These are phyloP conservation scores for Spea multiplicata DNA, from an alignment of 2,113 vertebrate genomes.

Conservation along the genomic window DNA sequence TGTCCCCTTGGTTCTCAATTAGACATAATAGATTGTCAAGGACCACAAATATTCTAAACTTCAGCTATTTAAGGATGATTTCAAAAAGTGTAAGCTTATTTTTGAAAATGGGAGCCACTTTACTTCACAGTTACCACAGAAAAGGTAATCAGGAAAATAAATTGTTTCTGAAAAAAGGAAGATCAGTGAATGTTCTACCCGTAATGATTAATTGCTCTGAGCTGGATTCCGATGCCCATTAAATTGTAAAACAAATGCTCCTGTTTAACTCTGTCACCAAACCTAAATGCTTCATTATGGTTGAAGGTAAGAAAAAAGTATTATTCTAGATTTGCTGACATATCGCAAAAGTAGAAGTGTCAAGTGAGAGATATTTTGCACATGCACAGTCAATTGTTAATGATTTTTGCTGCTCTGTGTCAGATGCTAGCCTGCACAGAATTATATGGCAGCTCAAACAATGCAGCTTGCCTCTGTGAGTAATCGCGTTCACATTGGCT, in stretches of 20 bases:
- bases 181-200: too few species aligned
- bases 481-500: background rate
- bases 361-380: background rate
- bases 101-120: too few species aligned
- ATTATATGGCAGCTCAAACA: background rate
- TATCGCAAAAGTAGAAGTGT: background rate
- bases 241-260: background rate
- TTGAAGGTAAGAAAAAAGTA: background rate
- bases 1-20: too few species aligned
- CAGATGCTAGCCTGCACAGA: background rate
- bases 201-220: background rate
- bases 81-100: too few species aligned
- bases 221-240: background rate
- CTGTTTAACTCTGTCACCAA: background rate
- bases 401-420: background rate
- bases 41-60: too few species aligned
- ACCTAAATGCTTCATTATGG: slow-evolving; percentile 1
- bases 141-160: too few species aligned
- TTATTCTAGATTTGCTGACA: background rate
- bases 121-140: too few species aligned
- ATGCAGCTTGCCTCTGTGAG: background rate
- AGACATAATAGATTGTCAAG: too few species aligned
- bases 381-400: slow-evolving; percentile 1
- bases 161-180: too few species aligned
- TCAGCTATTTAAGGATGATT: too few species aligned